Evolutionary conservation across 2,888 invertebrate species (phyloP).

Genomic region (Ecliptopera silaceata): DNA sequence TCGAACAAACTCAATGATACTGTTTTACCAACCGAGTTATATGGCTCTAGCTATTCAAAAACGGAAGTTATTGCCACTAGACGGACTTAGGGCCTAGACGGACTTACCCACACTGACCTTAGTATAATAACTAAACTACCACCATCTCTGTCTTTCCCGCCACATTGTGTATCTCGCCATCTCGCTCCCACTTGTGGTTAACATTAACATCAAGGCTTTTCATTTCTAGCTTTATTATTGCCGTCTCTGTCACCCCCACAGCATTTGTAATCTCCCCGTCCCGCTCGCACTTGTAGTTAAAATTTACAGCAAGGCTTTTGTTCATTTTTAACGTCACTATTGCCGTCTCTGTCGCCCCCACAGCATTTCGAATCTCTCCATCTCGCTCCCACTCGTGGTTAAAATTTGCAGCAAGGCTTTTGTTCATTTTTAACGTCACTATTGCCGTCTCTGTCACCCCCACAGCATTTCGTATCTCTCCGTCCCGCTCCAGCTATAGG

Average conservation of each 20-base stretch:
- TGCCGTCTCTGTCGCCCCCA: conserved; percentile 27
- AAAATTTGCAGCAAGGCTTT: conserved; percentile 55
- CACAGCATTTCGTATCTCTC: conserved; percentile 45
- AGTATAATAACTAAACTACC: too few species aligned
- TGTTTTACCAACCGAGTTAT: too few species aligned
- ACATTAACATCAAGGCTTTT: conserved; percentile 52
- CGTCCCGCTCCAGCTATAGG: conserved; percentile 76
- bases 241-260: background rate
- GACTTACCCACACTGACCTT: too few species aligned
- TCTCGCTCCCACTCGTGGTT: background rate
- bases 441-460: conserved; percentile 28
- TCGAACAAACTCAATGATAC: too few species aligned
- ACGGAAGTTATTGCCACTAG: too few species aligned
- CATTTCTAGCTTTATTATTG: background rate
- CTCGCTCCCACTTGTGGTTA: conserved; percentile 17
- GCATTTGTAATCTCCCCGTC: background rate
- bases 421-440: background rate
- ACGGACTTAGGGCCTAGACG: too few species aligned
- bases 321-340: background rate
- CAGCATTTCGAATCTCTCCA: conserved; percentile 44
- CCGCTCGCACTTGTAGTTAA: conserved; percentile 17
- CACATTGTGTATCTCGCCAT: conserved; percentile 40
- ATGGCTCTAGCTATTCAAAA: too few species aligned
- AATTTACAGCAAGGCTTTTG: conserved; percentile 53
- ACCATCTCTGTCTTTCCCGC: conserved; percentile 35